Percentiles rank a stretch among this genome's conserved stretches.
phyloP scores from a whole-genome alignment of 2,797 vertebrate species.

The Gobio occitaniae region DNA sequence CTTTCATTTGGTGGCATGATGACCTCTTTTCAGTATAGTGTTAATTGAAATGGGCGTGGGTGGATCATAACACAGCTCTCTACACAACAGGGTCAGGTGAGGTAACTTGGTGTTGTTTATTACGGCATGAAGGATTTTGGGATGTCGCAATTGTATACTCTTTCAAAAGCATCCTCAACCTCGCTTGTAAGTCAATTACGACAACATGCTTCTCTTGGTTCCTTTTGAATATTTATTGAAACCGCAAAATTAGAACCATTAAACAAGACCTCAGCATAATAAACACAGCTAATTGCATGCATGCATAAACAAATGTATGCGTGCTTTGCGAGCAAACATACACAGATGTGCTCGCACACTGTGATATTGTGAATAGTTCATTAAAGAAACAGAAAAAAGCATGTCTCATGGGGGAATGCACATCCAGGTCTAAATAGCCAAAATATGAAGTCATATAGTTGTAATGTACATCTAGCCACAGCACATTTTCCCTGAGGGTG shows the following conservation, averaged over 20 bases:
- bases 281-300: constrained; percentile 34
- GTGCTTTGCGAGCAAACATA: constrained; percentile 49
- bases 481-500: background rate
- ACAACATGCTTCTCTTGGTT: constrained; percentile 23
- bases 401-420: background rate
- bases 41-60: constrained; percentile 42
- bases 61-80: constrained; percentile 25
- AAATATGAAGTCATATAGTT: constrained; percentile 11
- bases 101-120: constrained; percentile 39
- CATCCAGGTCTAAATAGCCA: constrained; percentile 25
- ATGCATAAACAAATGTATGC: constrained; percentile 26
- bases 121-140: background rate
- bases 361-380: constrained; percentile 66
- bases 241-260: constrained; percentile 31
- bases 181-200: constrained; percentile 29
- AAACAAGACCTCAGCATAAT: constrained; percentile 33
- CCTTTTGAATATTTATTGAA: constrained; percentile 35
- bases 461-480: constrained; percentile 4
- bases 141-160: constrained; percentile 14
- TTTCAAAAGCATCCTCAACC: constrained; percentile 18
- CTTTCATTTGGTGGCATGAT: constrained; percentile 13
- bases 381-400: background rate
- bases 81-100: constrained; percentile 35
- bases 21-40: constrained; percentile 22
- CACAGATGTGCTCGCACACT: constrained; percentile 58